phyloP scores from a whole-genome alignment of 2,797 vertebrate genomes.

The Pagetopsis macropterus region DNA sequence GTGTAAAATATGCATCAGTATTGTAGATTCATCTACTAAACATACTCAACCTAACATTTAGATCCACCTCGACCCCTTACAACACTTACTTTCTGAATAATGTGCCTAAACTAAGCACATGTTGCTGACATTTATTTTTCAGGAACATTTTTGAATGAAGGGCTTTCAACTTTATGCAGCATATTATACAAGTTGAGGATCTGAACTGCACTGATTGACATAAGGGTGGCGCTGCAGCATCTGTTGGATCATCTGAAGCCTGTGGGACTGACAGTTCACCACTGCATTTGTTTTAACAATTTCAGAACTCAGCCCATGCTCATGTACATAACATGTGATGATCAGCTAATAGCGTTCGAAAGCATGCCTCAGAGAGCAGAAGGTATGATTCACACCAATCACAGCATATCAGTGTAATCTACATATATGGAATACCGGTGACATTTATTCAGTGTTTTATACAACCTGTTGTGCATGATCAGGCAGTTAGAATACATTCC shows the following conservation, averaged over 20 bases:
- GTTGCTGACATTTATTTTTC: background rate
- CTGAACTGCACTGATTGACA: constrained; percentile 7
- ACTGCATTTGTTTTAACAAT: background rate
- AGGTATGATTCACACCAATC: constrained; percentile 30
- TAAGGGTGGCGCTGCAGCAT: constrained; percentile 22
- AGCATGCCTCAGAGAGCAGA: constrained; percentile 21
- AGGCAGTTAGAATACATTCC: background rate
- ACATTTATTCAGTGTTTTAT: background rate
- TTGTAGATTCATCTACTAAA: background rate
- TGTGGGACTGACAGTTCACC: background rate
- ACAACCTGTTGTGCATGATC: constrained; percentile 10
- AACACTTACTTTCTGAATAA: background rate
- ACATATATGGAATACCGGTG: background rate
- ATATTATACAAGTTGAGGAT: background rate
- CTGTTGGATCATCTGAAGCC: background rate
- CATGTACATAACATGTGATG: background rate
- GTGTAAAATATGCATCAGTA: background rate
- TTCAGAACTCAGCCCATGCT: background rate
- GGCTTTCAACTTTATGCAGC: background rate
- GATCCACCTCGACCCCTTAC: background rate
- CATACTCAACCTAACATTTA: background rate
- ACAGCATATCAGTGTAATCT: background rate
- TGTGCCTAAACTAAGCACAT: background rate
- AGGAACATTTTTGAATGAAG: background rate
- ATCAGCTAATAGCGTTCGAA: background rate